These are phyloP conservation scores for Sarotherodon lohbergeri DNA, from an alignment of 2,113 vertebrate species.

Conservation along the genomic window DNA sequence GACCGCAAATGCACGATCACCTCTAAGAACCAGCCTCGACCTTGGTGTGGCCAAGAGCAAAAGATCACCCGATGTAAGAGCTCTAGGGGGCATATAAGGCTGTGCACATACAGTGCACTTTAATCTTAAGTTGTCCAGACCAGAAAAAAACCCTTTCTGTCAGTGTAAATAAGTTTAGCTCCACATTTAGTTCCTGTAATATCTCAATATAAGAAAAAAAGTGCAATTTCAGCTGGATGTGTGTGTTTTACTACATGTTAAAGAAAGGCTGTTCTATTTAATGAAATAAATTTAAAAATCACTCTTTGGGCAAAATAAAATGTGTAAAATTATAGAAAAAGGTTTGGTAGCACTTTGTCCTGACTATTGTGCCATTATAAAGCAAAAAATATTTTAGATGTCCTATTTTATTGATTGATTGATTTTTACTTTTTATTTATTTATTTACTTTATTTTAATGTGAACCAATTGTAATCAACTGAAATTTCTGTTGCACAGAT, in stretches of 20 bases:
- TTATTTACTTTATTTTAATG: background rate
- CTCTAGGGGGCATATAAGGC: background rate
- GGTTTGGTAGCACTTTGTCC: background rate
- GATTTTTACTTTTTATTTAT: background rate
- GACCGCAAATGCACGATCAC: background rate
- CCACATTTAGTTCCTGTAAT: rapidly evolving
- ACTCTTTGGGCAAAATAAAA: background rate
- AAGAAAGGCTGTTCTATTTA: background rate
- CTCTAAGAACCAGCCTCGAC: background rate
- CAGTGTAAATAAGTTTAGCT: background rate
- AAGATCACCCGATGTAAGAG: background rate
- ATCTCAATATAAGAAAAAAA: background rate
- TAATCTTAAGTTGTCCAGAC: background rate
- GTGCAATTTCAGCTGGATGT: background rate
- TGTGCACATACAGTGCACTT: background rate
- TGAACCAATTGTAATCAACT: background rate
- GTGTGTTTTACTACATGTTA: background rate
- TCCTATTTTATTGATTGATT: background rate
- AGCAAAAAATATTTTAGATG: background rate
- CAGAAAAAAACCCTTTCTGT: background rate
- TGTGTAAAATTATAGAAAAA: background rate
- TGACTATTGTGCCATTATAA: background rate
- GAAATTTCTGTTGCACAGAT: rapidly evolving
- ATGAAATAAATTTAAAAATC: background rate
- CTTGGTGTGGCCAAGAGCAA: background rate